Evolutionary conservation across 2,113 vertebrate genomes (phyloP).

Genomic region (Empidonax traillii): DNA sequence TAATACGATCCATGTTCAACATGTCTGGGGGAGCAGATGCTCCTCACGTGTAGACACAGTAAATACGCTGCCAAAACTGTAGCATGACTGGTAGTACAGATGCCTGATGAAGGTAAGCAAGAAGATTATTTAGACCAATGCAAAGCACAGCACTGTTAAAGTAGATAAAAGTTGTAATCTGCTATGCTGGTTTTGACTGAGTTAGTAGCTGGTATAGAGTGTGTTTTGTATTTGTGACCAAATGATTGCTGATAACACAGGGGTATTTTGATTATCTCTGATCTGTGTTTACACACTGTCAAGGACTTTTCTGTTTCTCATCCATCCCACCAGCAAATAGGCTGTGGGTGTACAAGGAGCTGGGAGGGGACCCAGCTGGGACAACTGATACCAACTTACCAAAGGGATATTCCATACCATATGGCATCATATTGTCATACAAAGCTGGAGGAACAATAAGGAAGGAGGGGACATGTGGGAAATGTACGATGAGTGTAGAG

Average conservation of each 20-base stretch:
- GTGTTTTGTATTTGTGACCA: neutral
- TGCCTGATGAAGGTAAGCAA: neutral
- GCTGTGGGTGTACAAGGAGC: neutral
- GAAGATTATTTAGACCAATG: neutral
- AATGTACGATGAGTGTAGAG: accelerated
- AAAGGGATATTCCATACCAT: neutral
- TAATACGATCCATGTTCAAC: neutral
- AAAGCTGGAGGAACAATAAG: neutral
- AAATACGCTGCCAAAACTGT: neutral
- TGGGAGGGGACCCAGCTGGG: neutral
- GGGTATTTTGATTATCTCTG: neutral
- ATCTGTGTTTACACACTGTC: neutral
- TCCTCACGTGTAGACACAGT: neutral
- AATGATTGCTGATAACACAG: neutral
- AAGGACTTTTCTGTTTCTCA: neutral
- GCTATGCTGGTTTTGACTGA: neutral
- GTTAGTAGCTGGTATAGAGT: neutral
- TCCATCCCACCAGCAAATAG: accelerated
- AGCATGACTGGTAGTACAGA: neutral
- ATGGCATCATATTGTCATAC: neutral
- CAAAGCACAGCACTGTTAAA: neutral
- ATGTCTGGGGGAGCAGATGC: neutral
- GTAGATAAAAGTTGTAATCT: neutral
- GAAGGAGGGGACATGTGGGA: neutral
- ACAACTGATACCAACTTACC: neutral